Evolutionary conservation across 2,797 vertebrate species (phyloP).

Genomic region (Adrianichthys oophorus): DNA sequence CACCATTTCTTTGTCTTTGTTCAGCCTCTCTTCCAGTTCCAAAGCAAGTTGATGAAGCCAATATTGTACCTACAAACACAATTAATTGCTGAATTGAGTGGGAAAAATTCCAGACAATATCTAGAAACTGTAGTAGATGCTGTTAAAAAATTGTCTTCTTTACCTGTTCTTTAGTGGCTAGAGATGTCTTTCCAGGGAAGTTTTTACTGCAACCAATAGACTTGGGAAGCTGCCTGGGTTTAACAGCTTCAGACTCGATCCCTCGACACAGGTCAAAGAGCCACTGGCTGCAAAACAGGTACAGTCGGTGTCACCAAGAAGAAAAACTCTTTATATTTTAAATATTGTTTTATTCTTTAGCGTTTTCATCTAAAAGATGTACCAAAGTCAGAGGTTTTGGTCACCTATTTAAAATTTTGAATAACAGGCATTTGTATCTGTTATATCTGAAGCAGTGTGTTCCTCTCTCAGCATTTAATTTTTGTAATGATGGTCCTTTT

Average conservation of each 20-base stretch:
- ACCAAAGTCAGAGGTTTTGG: neutral
- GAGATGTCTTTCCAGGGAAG: slow-evolving; percentile 86
- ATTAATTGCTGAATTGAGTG: neutral
- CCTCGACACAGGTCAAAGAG: slow-evolving; percentile 91
- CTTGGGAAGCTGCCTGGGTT: slow-evolving; percentile 89
- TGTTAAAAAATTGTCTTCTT: too few species aligned
- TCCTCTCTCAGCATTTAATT: too few species aligned
- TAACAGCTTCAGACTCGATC: slow-evolving; percentile 93
- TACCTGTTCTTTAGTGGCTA: slow-evolving; percentile 88
- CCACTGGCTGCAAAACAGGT: slow-evolving; percentile 84
- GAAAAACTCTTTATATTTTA: neutral
- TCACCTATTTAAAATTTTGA: neutral
- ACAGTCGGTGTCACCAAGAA: neutral
- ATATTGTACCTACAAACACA: slow-evolving; percentile 83
- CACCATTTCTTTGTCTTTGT: slow-evolving; percentile 89
- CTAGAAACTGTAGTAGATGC: neutral
- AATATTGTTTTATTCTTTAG: neutral
- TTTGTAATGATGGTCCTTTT: too few species aligned
- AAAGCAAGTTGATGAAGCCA: slow-evolving; percentile 95
- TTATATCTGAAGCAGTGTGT: too few species aligned
- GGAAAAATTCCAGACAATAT: neutral
- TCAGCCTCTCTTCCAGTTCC: slow-evolving; percentile 92
- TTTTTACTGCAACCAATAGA: slow-evolving; percentile 97
- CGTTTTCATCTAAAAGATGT: slow-evolving; percentile 4
- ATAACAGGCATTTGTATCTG: too few species aligned